phyloP scores from a whole-genome alignment of 1,140 invertebrate genomes.

The Apis mellifera region Amel_HAv3.1 CM009936.2:5711501-5712000 shows the following conservation, averaged over 20 bases:
- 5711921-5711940: too few species aligned
- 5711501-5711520: constrained; percentile 72
- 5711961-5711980: constrained; percentile 61
- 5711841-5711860: not conserved
- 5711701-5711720: not conserved
- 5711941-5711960: constrained; percentile 35
- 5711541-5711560: not conserved
- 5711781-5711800: too few species aligned
- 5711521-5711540: constrained; percentile 42
- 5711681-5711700: constrained; percentile 20
- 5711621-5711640: constrained; percentile 8
- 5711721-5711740: not conserved
- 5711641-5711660: not conserved
- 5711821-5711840: too few species aligned
- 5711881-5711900: too few species aligned
- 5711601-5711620: constrained; percentile 31
- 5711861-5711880: too few species aligned
- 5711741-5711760: too few species aligned
- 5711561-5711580: not conserved
- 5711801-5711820: too few species aligned
- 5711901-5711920: too few species aligned
- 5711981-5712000: constrained; percentile 68
- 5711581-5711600: constrained; percentile 14
- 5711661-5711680: not conserved
- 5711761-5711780: too few species aligned